Evolutionary conservation across 2,797 vertebrate genomes (phyloP).

Genomic region (Linurgus olivaceus): DNA sequence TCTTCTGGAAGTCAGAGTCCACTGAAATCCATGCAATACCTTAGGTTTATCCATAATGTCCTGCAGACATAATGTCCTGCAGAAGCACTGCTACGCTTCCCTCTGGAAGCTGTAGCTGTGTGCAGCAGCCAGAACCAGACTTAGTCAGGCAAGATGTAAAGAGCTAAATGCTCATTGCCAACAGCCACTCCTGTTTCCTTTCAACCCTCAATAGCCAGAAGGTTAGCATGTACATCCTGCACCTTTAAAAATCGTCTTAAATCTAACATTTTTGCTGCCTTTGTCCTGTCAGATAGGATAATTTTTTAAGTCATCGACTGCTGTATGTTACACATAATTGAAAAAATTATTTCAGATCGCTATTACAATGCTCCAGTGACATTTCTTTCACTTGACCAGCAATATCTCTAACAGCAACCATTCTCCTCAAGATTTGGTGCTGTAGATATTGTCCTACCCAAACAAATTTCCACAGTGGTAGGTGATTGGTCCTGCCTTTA

Average conservation of each 20-base stretch:
- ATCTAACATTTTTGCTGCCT: background rate
- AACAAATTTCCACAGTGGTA: background rate
- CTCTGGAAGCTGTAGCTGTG: background rate
- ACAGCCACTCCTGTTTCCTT: background rate
- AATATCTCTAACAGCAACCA: background rate
- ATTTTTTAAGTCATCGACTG: background rate
- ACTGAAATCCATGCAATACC: background rate
- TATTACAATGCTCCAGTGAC: conserved; percentile 40
- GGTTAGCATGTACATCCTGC: background rate
- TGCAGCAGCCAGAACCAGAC: background rate
- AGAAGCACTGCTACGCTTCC: background rate
- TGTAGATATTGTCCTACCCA: background rate
- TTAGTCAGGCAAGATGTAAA: background rate
- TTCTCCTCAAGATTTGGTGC: background rate
- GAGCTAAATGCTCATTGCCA: background rate
- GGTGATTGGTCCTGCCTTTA: background rate
- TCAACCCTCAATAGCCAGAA: background rate
- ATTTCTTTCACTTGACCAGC: conserved; percentile 52
- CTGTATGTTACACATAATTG: conserved; percentile 22
- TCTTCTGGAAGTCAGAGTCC: background rate
- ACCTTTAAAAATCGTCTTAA: background rate
- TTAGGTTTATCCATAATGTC: background rate
- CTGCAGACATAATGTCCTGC: background rate
- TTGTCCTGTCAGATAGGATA: conserved; percentile 13
- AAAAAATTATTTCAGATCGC: conserved; percentile 37